Conservation (phyloP, 2,888 invertebrate genomes). For the Spilosoma lubricipeda region DNA sequence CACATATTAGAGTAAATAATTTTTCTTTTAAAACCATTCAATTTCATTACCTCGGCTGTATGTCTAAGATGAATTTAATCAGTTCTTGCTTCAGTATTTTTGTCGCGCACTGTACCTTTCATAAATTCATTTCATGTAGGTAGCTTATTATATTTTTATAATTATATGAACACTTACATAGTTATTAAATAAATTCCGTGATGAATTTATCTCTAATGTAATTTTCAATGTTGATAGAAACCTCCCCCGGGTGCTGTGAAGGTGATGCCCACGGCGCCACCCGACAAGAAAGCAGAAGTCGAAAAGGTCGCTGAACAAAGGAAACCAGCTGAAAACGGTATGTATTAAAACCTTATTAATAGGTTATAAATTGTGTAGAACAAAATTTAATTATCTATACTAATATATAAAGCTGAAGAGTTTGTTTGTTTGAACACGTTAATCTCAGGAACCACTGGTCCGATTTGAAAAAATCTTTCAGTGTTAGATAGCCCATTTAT, state of each 20-base stretch:
- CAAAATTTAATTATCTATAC: no score
- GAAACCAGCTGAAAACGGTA: slow-evolving; percentile 81
- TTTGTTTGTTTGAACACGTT: no score
- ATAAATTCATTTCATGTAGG: slow-evolving; percentile 5
- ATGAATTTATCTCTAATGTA: background rate
- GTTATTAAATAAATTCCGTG: background rate
- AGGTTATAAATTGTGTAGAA: no score
- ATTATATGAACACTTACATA: background rate
- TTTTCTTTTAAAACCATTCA: background rate
- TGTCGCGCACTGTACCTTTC: slow-evolving; percentile 12
- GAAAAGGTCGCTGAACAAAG: slow-evolving; percentile 68
- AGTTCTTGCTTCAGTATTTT: background rate
- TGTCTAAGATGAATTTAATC: background rate
- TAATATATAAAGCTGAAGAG: no score
- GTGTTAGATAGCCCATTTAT: no score
- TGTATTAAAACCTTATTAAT: slow-evolving; percentile 24
- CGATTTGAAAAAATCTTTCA: no score
- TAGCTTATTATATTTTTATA: no score
- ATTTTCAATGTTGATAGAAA: slow-evolving; percentile 87
- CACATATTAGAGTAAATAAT: background rate
- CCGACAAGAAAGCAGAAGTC: slow-evolving; percentile 83
- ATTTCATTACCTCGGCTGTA: background rate
- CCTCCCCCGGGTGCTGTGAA: slow-evolving; percentile 93
- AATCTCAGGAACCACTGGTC: no score
- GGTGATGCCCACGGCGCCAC: slow-evolving; percentile 91